Base-by-base conservation (phyloP, 2,113 vertebrate genomes). In the Nothobranchius furzeri region DNA sequence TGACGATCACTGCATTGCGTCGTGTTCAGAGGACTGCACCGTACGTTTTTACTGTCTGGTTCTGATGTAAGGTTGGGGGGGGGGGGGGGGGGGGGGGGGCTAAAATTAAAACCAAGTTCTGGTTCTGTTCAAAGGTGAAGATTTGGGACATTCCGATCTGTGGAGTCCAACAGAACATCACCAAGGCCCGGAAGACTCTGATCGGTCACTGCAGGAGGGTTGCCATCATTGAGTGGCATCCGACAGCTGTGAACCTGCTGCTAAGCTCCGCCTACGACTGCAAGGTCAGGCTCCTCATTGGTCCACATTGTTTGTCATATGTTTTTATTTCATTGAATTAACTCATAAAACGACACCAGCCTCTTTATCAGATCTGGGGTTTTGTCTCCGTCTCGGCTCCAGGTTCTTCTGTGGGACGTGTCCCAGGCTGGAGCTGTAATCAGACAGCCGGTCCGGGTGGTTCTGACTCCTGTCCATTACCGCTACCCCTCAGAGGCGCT, bases 181-280 rank as follows among this genome's bases (percentile, higher is more conserved):
- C 91, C 0, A 77, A 17, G 69, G 90, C 93, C 0, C 91, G 82
- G 82, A 96, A 95, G 72, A 96, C 96, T 65, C 93, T 99, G 62
- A 64, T 90, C 49, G 94, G 93, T 24, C 98, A 99, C 3, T 40
- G 82, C 9, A 93, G 94, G 75, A 93, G 95, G 69, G 98, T 98
- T 2, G 93, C 94, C n/a, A 92, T 99, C 48, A 93, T 99, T 7
- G 96, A 98, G 65, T 99, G 98, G 98, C 98, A 99, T 76, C 97
- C 98, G 2, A 98, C 95, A 0, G 96, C 97, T 1, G 87, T 89
- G 47, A 92, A 95, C 73, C 92, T 99, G 70, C 92, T 99, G 76
- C 93, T 99, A 59, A 99, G 95, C 76, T 90, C 95, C 0, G 95
- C 95, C 68, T 98, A 99, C 0, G 98, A 99, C 90, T 96, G 94